Evolutionary conservation across 2,888 invertebrate genomes (phyloP).

Genomic region (Harpalus rufipes): DNA sequence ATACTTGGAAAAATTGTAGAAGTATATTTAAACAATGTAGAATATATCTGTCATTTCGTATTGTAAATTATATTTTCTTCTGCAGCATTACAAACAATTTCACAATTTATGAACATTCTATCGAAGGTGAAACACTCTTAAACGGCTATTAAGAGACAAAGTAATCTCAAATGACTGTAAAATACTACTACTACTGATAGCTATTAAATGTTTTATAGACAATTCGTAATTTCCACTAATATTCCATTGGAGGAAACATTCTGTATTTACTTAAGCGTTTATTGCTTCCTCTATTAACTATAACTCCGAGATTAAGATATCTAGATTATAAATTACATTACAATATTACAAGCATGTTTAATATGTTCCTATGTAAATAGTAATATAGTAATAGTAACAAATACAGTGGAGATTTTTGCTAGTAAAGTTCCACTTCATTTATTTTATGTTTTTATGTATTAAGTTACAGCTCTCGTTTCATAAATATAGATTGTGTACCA

Average conservation of each 20-base stretch:
- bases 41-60: too few species aligned
- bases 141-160: conserved; percentile 51
- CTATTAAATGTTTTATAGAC: conserved; percentile 56
- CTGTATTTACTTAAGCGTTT: conserved; percentile 10
- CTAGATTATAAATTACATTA: conserved; percentile 32
- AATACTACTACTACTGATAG: conserved; percentile 33
- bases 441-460: neutral
- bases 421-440: conserved; percentile 35
- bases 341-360: conserved; percentile 33
- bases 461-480: neutral
- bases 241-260: conserved; percentile 21
- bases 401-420: neutral
- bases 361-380: conserved; percentile 20
- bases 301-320: conserved; percentile 44
- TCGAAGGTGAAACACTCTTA: conserved; percentile 17
- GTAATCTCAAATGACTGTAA: conserved; percentile 52
- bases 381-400: neutral
- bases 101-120: conserved; percentile 16
- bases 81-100: neutral
- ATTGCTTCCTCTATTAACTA: conserved; percentile 50
- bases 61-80: too few species aligned
- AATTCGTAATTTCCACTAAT: conserved; percentile 43
- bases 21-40: too few species aligned
- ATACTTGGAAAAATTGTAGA: too few species aligned
- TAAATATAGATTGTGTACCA: neutral